These are phyloP conservation scores for Chrysolina americana DNA, from an alignment of 2,888 invertebrate genomes.

Conservation along the genomic window DNA sequence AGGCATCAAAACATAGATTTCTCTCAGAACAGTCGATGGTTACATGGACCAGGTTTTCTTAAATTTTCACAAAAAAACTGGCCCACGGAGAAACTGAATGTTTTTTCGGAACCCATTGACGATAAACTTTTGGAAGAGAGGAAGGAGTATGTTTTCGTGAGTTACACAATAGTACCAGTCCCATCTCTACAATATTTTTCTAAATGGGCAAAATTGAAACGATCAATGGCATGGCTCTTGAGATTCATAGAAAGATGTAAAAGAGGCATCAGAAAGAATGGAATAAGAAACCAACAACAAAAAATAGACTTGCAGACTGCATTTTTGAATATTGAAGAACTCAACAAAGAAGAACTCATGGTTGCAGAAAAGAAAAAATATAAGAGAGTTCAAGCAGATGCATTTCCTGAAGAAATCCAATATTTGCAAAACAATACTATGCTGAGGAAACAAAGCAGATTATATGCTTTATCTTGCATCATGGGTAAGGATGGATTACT, in stretches of 20 bases:
- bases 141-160: not conserved
- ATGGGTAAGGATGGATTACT: not conserved
- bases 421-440: not conserved
- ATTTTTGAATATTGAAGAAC: too few relatives aligned
- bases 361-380: not conserved
- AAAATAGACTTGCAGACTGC: too few relatives aligned
- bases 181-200: not conserved
- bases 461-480: not conserved
- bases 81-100: not conserved
- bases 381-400: not conserved
- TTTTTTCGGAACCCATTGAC: not conserved
- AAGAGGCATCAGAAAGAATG: not conserved
- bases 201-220: slow-evolving; percentile 9
- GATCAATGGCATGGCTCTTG: not conserved
- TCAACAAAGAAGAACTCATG: too few relatives aligned
- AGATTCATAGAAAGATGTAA: not conserved
- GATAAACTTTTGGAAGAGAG: not conserved
- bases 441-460: not conserved
- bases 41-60: not conserved
- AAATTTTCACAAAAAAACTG: not conserved
- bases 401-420: not conserved
- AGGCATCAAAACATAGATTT: not conserved
- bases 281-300: too few relatives aligned
- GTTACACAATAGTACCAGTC: not conserved
- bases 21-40: not conserved